These are phyloP conservation scores for Phrynocephalus vlangalii DNA, from an alignment of 2,797 vertebrate species.

Conservation along the genomic window DNA sequence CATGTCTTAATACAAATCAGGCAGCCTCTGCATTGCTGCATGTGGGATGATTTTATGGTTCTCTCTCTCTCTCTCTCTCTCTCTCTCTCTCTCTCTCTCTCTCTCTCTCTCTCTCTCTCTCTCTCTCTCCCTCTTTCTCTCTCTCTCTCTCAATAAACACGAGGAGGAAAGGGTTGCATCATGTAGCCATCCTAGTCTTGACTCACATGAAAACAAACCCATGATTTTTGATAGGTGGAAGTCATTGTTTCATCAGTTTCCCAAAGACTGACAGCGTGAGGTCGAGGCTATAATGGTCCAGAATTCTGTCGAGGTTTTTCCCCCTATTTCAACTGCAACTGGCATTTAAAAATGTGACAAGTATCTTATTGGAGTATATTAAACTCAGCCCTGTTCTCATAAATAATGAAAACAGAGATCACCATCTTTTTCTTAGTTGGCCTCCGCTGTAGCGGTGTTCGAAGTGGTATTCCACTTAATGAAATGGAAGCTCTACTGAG, in stretches of 20 bases:
- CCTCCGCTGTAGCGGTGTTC: no score
- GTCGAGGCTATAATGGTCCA: no score
- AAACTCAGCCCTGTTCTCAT: neutral
- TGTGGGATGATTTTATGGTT: neutral
- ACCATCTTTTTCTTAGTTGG: neutral
- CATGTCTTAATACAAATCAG: neutral
- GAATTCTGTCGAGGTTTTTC: no score
- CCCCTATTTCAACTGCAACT: neutral
- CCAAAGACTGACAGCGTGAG: neutral
- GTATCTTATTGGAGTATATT: neutral
- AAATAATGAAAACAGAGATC: neutral
- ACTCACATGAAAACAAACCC: neutral
- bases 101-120: neutral
- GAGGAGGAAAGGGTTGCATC: neutral
- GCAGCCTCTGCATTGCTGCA: neutral
- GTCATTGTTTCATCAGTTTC: neutral
- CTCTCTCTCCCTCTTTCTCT: neutral
- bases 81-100: no score
- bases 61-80: neutral
- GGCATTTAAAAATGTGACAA: neutral
- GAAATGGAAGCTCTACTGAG: neutral
- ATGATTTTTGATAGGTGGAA: neutral
- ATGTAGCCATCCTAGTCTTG: neutral
- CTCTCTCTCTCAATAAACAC: neutral
- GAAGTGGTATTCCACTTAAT: neutral